phyloP scores from a whole-genome alignment of 2,888 invertebrate species.

The Panorpa germanica region DNA sequence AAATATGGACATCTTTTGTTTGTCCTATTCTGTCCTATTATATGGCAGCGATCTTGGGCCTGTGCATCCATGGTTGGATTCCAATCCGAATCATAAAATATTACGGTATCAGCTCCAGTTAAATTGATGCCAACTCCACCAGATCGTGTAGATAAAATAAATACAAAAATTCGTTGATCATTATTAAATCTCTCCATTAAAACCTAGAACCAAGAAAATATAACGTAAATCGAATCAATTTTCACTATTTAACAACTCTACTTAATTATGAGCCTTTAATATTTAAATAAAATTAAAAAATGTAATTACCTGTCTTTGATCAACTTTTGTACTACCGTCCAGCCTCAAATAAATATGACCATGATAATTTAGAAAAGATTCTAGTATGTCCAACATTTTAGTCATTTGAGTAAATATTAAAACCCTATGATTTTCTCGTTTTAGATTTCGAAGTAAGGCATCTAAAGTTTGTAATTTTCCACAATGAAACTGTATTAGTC shows the following conservation, averaged over 20 bases:
- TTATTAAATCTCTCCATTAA: conserved; percentile 96
- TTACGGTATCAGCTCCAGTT: conserved; percentile 96
- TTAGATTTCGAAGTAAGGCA: conserved; percentile 61
- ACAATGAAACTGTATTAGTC: conserved; percentile 97
- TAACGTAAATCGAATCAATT: no score
- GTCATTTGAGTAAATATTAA: conserved; percentile 99
- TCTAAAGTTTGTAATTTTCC: conserved; percentile 89
- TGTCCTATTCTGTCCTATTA: conserved; percentile 99
- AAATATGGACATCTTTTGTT: conserved; percentile 97
- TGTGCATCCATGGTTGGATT: conserved; percentile 99
- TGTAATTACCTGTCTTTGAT: conserved; percentile 83
- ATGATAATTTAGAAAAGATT: conserved; percentile 91
- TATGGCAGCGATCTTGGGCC: conserved; percentile 90
- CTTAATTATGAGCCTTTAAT: no score
- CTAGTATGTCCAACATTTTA: conserved; percentile 93
- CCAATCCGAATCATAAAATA: conserved; percentile 99
- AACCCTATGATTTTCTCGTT: conserved; percentile 70
- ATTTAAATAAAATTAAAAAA: no score
- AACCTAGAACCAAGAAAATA: no score
- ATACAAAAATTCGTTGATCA: conserved; percentile 86
- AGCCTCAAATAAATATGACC: conserved; percentile 91
- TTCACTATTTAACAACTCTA: no score
- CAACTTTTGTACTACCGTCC: conserved; percentile 91
- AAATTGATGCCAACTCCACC: conserved; percentile 97
- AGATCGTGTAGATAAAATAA: conserved; percentile 93